A percentile compares a stretch with the other conserved stretches of the same genome.
Conservation (phyloP, 1,140 invertebrate species). For the Neuroterus valhalla region DNA sequence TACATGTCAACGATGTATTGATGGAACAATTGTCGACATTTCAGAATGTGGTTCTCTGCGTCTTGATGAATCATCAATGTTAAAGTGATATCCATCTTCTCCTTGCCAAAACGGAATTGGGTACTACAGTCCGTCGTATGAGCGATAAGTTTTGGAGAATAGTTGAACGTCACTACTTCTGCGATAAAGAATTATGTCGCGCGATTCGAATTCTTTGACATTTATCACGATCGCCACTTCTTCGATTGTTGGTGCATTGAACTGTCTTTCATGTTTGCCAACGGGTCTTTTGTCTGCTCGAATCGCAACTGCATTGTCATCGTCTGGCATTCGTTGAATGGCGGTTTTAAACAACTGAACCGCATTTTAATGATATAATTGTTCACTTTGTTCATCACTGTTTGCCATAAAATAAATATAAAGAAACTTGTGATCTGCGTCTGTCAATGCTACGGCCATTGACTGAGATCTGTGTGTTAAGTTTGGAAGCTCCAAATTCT, state of each 20-base stretch:
- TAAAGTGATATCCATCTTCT: conserved; percentile 71
- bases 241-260: conserved; percentile 60
- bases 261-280: conserved; percentile 67
- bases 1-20: conserved; percentile 74
- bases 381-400: conserved; percentile 64
- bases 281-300: conserved; percentile 64
- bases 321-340: conserved; percentile 62
- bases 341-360: conserved; percentile 68
- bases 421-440: conserved; percentile 55
- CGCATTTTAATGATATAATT: conserved; percentile 56
- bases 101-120: conserved; percentile 73
- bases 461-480: too few species aligned
- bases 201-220: conserved; percentile 49
- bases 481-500: too few species aligned
- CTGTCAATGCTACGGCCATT: too few species aligned
- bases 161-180: conserved; percentile 60
- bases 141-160: conserved; percentile 69
- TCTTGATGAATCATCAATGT: conserved; percentile 59
- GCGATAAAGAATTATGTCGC: conserved; percentile 70
- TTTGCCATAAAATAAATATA: conserved; percentile 70
- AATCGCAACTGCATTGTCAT: conserved; percentile 67
- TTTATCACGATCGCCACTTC: conserved; percentile 59
- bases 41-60: conserved; percentile 36
- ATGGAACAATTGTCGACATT: conserved; percentile 50
- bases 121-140: conserved; percentile 75